Evolutionary conservation across 2,888 invertebrate genomes (phyloP), one percentile per base, ranked within the genome.

Genomic region (Ryuthela nishihirai): DNA sequence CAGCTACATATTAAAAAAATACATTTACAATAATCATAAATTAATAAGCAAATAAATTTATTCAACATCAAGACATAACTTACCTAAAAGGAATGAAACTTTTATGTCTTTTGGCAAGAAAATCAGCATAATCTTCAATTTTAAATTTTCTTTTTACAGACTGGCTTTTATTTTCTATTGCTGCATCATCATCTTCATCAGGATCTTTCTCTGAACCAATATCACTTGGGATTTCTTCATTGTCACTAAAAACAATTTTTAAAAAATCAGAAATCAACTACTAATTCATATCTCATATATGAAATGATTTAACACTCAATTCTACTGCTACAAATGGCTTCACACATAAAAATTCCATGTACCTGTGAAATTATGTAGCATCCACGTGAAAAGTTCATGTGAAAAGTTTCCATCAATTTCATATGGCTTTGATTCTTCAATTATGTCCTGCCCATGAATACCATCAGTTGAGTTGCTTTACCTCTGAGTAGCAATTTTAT

Each of bases 101-200:
- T 58, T 67, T 66, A 50, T 72, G 72, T 54, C 70, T 60, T 64
- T 73, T 73, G 25, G 68, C 66, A 9, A 74, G 50, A 43, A 71
- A 67, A 6, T 69, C 70, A 24, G 71, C 70, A 54, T 71, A 72
- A 23, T 73, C 70, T 4, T 67, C 68, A 75, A 41, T 74, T 72
- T 66, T 82, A 82, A 70, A 7, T 40, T 62, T 64, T 32, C 54
- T 40, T 48, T 59, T 59, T 18, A 6, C 18, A 23, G 21, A 40
- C 4, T 17, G 10, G 10, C 18, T 72, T 81, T 84, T 34, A 78
- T 75, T 48, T 61, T 59, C 39, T 64, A 67, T 42, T 34, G 21
- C 12, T 17, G 20, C 15, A n/a, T 23, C 29, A 20, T 42, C 43
- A 5, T 34, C 21, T 26, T 62, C 26, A 34, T 44, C 40, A 23